A percentile compares a stretch with the other conserved stretches of the same genome.
Conservation (phyloP, 2,113 vertebrate genomes). For the Spea multiplicata region DNA sequence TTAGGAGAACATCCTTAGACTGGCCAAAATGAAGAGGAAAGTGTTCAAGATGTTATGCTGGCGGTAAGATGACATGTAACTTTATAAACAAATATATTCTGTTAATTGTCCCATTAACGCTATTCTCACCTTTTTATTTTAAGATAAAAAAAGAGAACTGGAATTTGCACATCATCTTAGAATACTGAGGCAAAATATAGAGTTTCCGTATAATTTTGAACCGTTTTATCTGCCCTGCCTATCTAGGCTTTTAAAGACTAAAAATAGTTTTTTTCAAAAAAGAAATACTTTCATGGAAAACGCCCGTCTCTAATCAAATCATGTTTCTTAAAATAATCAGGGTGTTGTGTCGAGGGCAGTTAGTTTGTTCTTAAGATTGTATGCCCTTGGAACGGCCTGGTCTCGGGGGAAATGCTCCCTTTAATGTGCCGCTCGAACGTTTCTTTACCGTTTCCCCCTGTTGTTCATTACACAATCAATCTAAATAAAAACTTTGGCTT, state of each 20-base stretch:
- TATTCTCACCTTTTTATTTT: too few species aligned
- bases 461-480: slow-evolving; percentile 32
- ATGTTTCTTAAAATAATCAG: slow-evolving; percentile 50
- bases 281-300: slow-evolving; percentile 16
- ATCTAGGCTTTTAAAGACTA: neutral
- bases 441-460: slow-evolving; percentile 51
- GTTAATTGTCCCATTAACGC: too few species aligned
- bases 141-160: too few species aligned
- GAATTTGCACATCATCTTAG: too few species aligned
- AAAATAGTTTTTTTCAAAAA: slow-evolving; percentile 30
- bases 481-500: slow-evolving; percentile 23
- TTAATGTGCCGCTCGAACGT: slow-evolving; percentile 23
- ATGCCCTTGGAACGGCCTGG: slow-evolving; percentile 41
- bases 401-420: slow-evolving; percentile 47
- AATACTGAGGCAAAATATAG: neutral
- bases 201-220: neutral
- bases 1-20: neutral
- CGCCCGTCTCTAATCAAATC: slow-evolving; percentile 50
- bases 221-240: neutral
- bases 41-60: slow-evolving; percentile 9
- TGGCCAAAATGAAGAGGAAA: slow-evolving; percentile 26
- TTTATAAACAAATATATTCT: too few species aligned
- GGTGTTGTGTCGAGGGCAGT: slow-evolving; percentile 32
- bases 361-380: slow-evolving; percentile 27
- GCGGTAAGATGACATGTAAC: slow-evolving; percentile 14